Percentiles rank a stretch among this genome's conserved stretches.
Evolutionary conservation across 2,888 invertebrate species (phyloP).

Genomic region (Caenorhabditis sp.): DNA sequence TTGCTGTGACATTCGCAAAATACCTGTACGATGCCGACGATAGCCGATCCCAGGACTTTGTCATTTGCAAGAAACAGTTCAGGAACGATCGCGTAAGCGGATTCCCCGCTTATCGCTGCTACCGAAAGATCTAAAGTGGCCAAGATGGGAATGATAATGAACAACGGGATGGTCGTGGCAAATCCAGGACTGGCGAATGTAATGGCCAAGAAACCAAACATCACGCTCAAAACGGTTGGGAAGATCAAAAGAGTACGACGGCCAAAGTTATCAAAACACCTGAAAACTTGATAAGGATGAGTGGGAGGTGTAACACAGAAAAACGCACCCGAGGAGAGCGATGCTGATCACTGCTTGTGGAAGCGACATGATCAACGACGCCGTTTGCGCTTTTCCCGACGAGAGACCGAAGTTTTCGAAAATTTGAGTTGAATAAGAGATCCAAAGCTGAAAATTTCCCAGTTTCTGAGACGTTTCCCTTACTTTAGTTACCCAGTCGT

Average conservation of each 20-base stretch:
- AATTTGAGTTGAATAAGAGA: conserved; percentile 79
- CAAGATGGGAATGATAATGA: conserved; percentile 68
- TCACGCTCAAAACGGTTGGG: conserved; percentile 74
- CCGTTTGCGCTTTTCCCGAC: conserved; percentile 70
- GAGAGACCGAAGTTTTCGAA: conserved; percentile 76
- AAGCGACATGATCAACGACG: conserved; percentile 75
- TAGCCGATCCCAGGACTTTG: conserved; percentile 77
- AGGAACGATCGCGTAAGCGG: conserved; percentile 78
- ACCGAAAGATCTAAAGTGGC: conserved; percentile 77
- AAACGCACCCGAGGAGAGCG: conserved; percentile 59
- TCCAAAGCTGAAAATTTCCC: conserved; percentile 76
- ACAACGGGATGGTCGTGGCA: conserved; percentile 37
- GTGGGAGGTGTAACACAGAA: neutral
- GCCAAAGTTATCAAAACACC: conserved; percentile 75
- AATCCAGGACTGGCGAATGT: conserved; percentile 23
- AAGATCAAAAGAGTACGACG: conserved; percentile 73
- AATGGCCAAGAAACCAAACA: conserved; percentile 70
- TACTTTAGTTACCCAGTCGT: conserved; percentile 77
- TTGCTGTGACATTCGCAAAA: conserved; percentile 11
- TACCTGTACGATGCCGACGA: conserved; percentile 79
- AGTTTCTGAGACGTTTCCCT: neutral
- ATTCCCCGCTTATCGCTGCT: conserved; percentile 79
- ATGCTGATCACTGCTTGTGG: conserved; percentile 75
- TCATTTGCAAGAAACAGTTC: conserved; percentile 79
- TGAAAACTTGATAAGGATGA: conserved; percentile 32